Percentiles rank a stretch among this genome's conserved stretches.
These are phyloP conservation scores for Ovis canadensis DNA, from an alignment of 2,113 vertebrate species.

Conservation along the genomic window DNA sequence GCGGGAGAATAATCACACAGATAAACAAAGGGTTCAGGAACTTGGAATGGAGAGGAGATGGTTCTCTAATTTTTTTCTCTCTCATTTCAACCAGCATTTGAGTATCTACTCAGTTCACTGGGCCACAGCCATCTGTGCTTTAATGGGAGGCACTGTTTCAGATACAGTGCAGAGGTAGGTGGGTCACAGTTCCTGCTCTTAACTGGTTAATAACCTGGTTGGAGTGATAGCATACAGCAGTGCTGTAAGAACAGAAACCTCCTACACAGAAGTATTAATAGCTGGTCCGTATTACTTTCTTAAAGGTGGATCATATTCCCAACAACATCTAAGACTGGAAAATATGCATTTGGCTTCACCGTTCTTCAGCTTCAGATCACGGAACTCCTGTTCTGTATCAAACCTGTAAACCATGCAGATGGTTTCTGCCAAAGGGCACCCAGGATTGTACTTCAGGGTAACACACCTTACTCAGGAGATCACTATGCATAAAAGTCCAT, in stretches of 20 bases:
- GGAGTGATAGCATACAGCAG: rapidly evolving
- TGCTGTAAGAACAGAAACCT: neutral
- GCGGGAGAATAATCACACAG: neutral
- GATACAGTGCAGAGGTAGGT: neutral
- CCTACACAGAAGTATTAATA: neutral
- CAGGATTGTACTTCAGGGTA: no score
- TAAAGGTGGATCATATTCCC: neutral
- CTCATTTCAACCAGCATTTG: neutral
- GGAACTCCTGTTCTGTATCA: neutral
- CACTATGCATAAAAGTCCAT: rapidly evolving
- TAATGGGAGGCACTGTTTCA: neutral
- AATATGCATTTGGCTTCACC: neutral
- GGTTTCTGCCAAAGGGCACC: neutral
- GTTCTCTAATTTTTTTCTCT: neutral
- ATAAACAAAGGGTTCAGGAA: neutral
- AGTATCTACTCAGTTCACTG: neutral
- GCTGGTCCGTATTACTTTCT: neutral
- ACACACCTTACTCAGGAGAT: neutral
- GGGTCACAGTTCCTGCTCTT: neutral
- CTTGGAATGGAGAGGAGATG: neutral
- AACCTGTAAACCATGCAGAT: neutral
- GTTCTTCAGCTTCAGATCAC: neutral
- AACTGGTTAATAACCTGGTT: no score
- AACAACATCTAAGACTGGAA: neutral
- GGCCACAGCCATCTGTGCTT: neutral